Evolutionary conservation across 2,888 invertebrate species (phyloP).

Genomic region (Thysanoteuthis rhombus): DNA sequence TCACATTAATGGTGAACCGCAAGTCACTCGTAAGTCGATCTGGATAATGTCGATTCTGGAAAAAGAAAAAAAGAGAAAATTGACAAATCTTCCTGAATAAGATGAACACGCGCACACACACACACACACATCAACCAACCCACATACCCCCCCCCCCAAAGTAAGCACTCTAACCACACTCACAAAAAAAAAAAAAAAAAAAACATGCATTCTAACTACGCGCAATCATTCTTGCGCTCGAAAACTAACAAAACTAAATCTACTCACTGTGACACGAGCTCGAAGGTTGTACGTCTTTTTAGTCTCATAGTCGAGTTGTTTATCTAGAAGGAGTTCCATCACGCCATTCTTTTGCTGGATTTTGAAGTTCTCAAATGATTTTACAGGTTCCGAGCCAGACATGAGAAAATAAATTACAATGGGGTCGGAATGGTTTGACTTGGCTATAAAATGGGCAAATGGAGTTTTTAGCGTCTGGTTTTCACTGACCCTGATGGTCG

Average conservation of each 20-base stretch:
- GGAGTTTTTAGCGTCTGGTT: background rate
- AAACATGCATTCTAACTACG: too few relatives aligned
- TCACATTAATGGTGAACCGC: background rate
- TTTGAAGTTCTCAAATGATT: background rate
- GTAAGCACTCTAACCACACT: too few relatives aligned
- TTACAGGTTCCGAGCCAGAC: background rate
- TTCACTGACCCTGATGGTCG: background rate
- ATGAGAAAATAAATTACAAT: background rate
- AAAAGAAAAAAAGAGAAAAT: background rate
- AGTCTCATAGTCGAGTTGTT: conserved; percentile 52
- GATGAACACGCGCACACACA: too few relatives aligned
- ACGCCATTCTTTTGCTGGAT: background rate
- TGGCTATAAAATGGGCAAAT: background rate
- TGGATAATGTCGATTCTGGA: conserved; percentile 20
- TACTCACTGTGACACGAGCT: conserved; percentile 54
- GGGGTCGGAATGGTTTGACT: background rate
- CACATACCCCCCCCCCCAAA: background rate
- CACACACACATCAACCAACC: background rate
- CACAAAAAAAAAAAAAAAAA: too few relatives aligned
- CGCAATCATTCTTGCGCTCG: too few relatives aligned
- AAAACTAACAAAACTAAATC: too few relatives aligned
- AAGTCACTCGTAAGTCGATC: background rate
- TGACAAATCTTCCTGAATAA: too few relatives aligned
- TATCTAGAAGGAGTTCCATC: conserved; percentile 48
- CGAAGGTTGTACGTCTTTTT: conserved; percentile 50